These are phyloP conservation scores for Pediacus dermestoides DNA, from an alignment of 2,888 invertebrate species.

Conservation along the genomic window DNA sequence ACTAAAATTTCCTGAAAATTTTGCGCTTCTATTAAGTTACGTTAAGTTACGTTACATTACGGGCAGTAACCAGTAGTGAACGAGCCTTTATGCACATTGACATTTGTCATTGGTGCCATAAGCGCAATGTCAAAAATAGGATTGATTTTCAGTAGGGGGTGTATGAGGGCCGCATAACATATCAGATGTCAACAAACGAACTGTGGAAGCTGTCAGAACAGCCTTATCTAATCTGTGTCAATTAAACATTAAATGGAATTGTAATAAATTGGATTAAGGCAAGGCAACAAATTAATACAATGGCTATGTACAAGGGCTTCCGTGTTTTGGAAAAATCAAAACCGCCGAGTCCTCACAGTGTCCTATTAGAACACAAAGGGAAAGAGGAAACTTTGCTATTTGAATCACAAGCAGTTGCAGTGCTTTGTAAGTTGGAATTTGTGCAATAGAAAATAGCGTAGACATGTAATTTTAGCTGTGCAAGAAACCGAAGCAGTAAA, in stretches of 20 bases:
- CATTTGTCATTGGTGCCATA: too few relatives aligned
- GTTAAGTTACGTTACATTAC: too few relatives aligned
- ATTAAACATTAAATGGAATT: not conserved
- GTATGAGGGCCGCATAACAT: slow-evolving; percentile 15
- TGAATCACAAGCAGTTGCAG: slow-evolving; percentile 88
- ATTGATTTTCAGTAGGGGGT: slow-evolving; percentile 14
- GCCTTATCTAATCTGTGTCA: not conserved
- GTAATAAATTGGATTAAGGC: slow-evolving; percentile 1
- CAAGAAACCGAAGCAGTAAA: slow-evolving; percentile 88
- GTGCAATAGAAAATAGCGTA: slow-evolving; percentile 24
- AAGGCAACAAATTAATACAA: slow-evolving; percentile 40
- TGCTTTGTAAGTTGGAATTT: slow-evolving; percentile 60
- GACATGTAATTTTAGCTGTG: slow-evolving; percentile 56
- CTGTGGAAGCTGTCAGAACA: slow-evolving; percentile 4
- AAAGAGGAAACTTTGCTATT: slow-evolving; percentile 84
- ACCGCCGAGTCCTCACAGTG: slow-evolving; percentile 82
- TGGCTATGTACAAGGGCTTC: slow-evolving; percentile 95
- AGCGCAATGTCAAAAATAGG: slow-evolving; percentile 4
- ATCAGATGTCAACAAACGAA: slow-evolving; percentile 16
- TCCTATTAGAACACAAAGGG: slow-evolving; percentile 84
- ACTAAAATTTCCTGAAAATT: too few relatives aligned
- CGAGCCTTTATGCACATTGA: too few relatives aligned
- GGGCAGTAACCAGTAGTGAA: too few relatives aligned
- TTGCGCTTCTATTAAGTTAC: too few relatives aligned
- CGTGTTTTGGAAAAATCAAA: slow-evolving; percentile 85